These are phyloP conservation scores for Conomelus anceps DNA, from an alignment of 2,888 invertebrate species.

Conservation along the genomic window DNA sequence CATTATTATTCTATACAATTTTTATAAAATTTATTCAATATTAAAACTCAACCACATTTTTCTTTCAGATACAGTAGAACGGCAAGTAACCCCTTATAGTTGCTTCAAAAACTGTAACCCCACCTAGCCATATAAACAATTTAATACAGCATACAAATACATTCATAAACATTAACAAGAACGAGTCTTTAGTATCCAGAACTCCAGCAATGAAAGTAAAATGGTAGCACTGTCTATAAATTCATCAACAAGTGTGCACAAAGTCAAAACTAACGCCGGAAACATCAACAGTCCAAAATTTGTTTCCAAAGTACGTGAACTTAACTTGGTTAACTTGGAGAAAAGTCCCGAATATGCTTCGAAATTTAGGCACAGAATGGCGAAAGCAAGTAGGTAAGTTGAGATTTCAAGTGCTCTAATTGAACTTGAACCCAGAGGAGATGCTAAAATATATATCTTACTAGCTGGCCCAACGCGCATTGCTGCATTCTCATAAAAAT, in stretches of 20 bases:
- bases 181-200: neutral
- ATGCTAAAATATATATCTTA: too few species aligned
- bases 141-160: neutral
- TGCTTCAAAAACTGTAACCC: neutral
- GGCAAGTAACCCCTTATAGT: neutral
- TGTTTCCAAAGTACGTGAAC: neutral
- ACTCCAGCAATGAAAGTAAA: neutral
- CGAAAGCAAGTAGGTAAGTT: neutral
- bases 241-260: neutral
- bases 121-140: neutral
- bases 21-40: too few species aligned
- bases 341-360: neutral
- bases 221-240: neutral
- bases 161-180: neutral
- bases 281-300: neutral
- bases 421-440: neutral
- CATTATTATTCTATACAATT: too few species aligned
- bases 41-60: too few species aligned
- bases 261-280: neutral
- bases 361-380: too few species aligned
- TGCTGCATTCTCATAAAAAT: too few species aligned
- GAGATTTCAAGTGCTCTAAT: neutral
- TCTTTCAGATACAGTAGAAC: too few species aligned
- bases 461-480: too few species aligned
- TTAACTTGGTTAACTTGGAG: neutral